A percentile compares a stretch with the other conserved stretches of the same genome.
These are phyloP conservation scores for Anarsia innoxiella DNA, from an alignment of 2,888 invertebrate species.

Conservation along the genomic window DNA sequence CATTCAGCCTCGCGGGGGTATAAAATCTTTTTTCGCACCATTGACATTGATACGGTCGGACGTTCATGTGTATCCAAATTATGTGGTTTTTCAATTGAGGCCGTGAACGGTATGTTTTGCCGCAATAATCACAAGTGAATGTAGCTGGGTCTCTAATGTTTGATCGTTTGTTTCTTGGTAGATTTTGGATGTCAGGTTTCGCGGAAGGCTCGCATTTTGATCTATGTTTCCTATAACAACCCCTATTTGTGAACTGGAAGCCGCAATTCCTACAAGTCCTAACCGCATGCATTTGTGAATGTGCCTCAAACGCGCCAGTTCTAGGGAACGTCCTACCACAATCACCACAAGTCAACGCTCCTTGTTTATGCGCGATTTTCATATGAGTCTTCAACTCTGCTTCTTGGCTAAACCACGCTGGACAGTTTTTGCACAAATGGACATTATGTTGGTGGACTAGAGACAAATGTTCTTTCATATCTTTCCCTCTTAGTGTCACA, in stretches of 20 bases:
- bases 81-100: slow-evolving; percentile 63
- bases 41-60: slow-evolving; percentile 64
- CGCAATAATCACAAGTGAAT: slow-evolving; percentile 57
- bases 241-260: slow-evolving; percentile 51
- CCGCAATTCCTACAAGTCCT: slow-evolving; percentile 53
- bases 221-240: slow-evolving; percentile 57
- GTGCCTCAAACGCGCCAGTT: slow-evolving; percentile 42
- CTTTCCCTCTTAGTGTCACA: slow-evolving; percentile 36
- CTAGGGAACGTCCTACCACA: slow-evolving; percentile 53
- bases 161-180: slow-evolving; percentile 42
- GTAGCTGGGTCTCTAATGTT: slow-evolving; percentile 57
- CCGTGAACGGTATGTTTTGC: slow-evolving; percentile 48
- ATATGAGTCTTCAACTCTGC: slow-evolving; percentile 35
- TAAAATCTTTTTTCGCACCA: slow-evolving; percentile 71
- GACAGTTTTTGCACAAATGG: slow-evolving; percentile 44
- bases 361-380: slow-evolving; percentile 37
- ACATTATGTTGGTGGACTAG: slow-evolving; percentile 33
- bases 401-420: slow-evolving; percentile 34
- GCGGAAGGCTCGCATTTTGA: slow-evolving; percentile 55
- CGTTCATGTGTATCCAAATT: slow-evolving; percentile 67
- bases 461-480: slow-evolving; percentile 42
- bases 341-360: slow-evolving; percentile 43
- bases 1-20: slow-evolving; percentile 63
- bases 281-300: slow-evolving; percentile 57
- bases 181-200: slow-evolving; percentile 37